Base-by-base conservation (phyloP, 2,797 vertebrate genomes). In the Pipistrellus pygmaeus region DNA sequence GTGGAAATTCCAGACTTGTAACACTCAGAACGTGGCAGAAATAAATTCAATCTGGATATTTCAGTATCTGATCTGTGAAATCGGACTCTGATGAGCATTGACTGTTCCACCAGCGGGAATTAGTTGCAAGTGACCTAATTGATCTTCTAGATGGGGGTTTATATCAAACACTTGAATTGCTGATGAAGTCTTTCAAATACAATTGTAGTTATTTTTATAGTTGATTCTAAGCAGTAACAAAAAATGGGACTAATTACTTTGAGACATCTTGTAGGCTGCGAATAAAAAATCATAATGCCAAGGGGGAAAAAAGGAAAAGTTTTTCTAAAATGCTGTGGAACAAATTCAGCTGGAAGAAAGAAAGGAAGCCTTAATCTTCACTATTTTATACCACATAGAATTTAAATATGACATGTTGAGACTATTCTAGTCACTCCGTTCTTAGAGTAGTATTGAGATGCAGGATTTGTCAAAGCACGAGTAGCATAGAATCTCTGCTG, bases 241-340 rank as follows among this genome's bases (percentile, higher is more conserved):
- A 73, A 82, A 87, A 51, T 71, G n/a, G 5, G 62, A 91, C 72
- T 46, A 32, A 77, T 94, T 72, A 73, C 27, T 82, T 35, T 88
- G 51, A 96, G 87, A 85, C 14, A 88, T 72, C 62, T 60, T 72
- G 0, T 73, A 72, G 78, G 11, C 38, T 88, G n/a, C 88, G 53
- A 78, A 76, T 83, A 90, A 41, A 90, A 90, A 73, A 90, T 60
- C 66, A 88, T 76, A 72, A 2, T 41, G 21, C 55, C 27, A 93
- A 93, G 32, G 78, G 44, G 77, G 35, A 77, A 51, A 82, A 83
- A 15, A 57, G 3, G 21, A 75, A 57, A 15, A 18, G 1, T 20
- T 80, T 90, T 91, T 80, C 85, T 78, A 64, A 93, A 94, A 85
- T 53, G 15, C 32, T 91, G 1, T 91, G 64, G 46, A 78, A 38